Evolutionary conservation across 2,797 vertebrate genomes (phyloP), one percentile per base, ranked within the genome.

Genomic region (Chiroxiphia lanceolata): DNA sequence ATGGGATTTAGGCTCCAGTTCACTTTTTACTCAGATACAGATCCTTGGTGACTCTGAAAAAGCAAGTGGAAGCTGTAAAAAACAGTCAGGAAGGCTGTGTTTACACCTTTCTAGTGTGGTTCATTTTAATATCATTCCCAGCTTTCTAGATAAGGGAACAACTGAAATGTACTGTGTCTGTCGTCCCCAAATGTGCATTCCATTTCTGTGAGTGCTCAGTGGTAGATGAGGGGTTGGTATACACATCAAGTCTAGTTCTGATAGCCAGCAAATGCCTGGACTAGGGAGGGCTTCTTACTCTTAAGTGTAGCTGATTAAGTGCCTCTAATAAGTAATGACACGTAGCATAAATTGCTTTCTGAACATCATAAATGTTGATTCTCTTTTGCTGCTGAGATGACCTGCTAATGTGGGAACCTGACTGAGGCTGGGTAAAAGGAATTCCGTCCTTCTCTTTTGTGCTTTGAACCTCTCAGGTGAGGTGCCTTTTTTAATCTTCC

Each of bases 381-480:
- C 50, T 88, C 18, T 95, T 72, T 91, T 70, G 51, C n/a, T 13
- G 89, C 63, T 11, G 3, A 5, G 3, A 60, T 23, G 33, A 60
- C 69, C 70, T 92, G 51, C 53, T 87, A 51, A 51, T 63, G 40
- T 67, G 71, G 48, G 64, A 29, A 45, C 48, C 68, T 95, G 36
- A 77, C 77, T 85, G 82, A 87, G 61, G n/a, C 68, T 83, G 16
- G 18, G 34, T 87, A 45, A 93, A 95, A 92, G 64, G 67, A 87
- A 64, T 80, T 90, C n/a, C 48, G 40, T 86, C 65, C 85, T 85
- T 16, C 38, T 61, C 33, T 95, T 92, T 84, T 72, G 48, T 89
- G 44, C 83, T 83, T 91, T 87, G 67, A 84, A 91, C 63, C 40
- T 87, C 67, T 88, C 91, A 75, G 40, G 36, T 8, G 2, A 94